Conservation (phyloP, 2,797 vertebrate genomes). For the Astyanax mexicanus region DNA sequence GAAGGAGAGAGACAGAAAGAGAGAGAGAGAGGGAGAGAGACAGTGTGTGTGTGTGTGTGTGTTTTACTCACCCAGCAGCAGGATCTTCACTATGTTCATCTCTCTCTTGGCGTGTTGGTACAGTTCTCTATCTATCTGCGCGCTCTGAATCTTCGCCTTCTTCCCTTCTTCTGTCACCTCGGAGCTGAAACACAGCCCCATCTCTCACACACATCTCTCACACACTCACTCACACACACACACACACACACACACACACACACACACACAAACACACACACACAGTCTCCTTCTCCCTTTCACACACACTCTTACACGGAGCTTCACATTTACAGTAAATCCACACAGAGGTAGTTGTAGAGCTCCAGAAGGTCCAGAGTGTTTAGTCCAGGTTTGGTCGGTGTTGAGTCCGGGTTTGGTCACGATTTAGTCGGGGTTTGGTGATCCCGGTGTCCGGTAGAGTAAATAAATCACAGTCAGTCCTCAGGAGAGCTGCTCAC, state of each 20-base stretch:
- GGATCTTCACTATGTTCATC: conserved; percentile 80
- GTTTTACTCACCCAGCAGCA: conserved; percentile 77
- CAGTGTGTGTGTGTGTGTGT: background rate
- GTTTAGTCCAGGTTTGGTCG: too few species aligned
- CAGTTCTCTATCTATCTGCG: conserved; percentile 76
- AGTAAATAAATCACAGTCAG: too few species aligned
- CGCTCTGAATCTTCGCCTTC: conserved; percentile 73
- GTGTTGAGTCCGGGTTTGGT: too few species aligned
- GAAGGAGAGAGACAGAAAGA: background rate
- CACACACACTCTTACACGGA: background rate
- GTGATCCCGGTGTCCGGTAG: too few species aligned
- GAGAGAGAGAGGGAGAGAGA: background rate
- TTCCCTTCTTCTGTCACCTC: conserved; percentile 79
- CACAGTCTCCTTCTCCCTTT: background rate
- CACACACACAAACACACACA: conserved; percentile 49
- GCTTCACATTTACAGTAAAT: too few species aligned
- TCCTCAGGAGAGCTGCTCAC: too few species aligned
- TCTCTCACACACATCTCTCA: conserved; percentile 69
- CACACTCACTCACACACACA: background rate
- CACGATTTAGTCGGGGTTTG: too few species aligned
- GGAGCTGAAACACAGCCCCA: conserved; percentile 83
- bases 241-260: background rate
- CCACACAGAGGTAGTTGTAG: too few species aligned
- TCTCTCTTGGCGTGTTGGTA: conserved; percentile 77
- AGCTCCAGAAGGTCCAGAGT: background rate